Evolutionary conservation across 2,888 invertebrate species (phyloP), one percentile per base, ranked within the genome.

Genomic region (Apotomis turbidana): DNA sequence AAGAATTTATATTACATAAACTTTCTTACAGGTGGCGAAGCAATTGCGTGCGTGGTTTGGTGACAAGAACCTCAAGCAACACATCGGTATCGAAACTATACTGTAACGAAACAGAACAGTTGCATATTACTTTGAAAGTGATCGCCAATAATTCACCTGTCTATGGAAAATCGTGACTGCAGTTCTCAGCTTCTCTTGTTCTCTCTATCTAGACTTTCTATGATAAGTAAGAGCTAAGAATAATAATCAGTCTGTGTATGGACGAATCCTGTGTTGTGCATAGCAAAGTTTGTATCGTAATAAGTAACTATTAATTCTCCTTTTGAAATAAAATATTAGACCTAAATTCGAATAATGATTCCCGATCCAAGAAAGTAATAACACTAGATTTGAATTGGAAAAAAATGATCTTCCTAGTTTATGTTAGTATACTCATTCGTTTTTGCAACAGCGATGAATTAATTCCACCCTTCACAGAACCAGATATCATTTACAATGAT

Each of bases 1-100:
- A 41, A 6, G 36, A 27, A 27, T 27, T 2, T 41, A 41, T 6
- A 41, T 41, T 6, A 41, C 5, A 5, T 4, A 6, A 6, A 13
- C 72, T 64, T 27, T 75, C 13, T 88, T 85, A 41, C 87, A 91
- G 91, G 70, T 83, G 63, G 76, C 85, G 76, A 84, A 84, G 79
- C 78, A 78, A 55, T n/a, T 78, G 0, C 81, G 89, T 74, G 71
- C 66, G 15, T 82, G 80, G 78, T 80, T 87, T 61, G 88, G 88
- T 12, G 82, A 81, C 68, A 85, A 77, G 75, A 88, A 88, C 79
- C 80, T 85, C 55, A 81, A 12, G 70, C 75, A 78, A 36, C 86
- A 86, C 75, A 87, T 81, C 12, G 81, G 83, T 54, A 74, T 80
- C 3, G 77, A 83, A 75, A 70, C 79, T 74, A 76, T 76, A 69